Percentiles rank a stretch among this genome's conserved stretches.
phyloP scores from a whole-genome alignment of 2,113 vertebrate genomes.

The Caranx ignobilis region DNA sequence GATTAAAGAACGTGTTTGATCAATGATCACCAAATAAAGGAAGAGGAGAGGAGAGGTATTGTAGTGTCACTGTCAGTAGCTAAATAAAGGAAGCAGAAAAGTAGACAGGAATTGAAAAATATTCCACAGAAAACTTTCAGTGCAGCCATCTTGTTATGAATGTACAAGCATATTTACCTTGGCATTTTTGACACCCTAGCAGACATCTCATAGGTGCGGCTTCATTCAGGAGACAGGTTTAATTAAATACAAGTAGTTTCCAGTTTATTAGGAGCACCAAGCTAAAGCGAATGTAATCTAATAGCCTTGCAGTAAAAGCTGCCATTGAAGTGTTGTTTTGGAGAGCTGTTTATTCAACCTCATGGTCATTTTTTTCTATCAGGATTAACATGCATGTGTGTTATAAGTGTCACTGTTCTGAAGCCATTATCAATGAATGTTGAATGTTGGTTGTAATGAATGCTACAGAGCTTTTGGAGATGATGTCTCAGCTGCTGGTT shows the following conservation, averaged over 20 bases:
- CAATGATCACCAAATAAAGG: slow-evolving; percentile 21
- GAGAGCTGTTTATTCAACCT: background rate
- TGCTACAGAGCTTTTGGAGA: background rate
- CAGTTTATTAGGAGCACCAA: background rate
- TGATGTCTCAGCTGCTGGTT: background rate
- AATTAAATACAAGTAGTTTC: background rate
- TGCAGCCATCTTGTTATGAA: background rate
- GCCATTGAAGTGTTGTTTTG: background rate
- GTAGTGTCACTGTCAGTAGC: background rate
- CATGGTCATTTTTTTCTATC: background rate
- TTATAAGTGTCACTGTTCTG: background rate
- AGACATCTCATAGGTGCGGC: background rate
- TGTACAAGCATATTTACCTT: background rate
- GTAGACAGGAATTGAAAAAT: background rate
- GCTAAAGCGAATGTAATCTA: too few relatives aligned
- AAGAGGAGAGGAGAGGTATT: background rate
- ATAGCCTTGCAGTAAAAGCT: background rate
- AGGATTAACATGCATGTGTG: background rate
- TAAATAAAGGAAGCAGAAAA: slow-evolving; percentile 1
- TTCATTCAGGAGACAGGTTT: background rate
- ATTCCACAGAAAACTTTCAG: background rate
- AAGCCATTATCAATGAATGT: background rate
- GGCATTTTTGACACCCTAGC: background rate
- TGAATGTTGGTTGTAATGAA: background rate
- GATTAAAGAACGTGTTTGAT: slow-evolving; percentile 50